These are phyloP conservation scores for Sciaenops ocellatus DNA, from an alignment of 2,797 vertebrate species.

Conservation along the genomic window DNA sequence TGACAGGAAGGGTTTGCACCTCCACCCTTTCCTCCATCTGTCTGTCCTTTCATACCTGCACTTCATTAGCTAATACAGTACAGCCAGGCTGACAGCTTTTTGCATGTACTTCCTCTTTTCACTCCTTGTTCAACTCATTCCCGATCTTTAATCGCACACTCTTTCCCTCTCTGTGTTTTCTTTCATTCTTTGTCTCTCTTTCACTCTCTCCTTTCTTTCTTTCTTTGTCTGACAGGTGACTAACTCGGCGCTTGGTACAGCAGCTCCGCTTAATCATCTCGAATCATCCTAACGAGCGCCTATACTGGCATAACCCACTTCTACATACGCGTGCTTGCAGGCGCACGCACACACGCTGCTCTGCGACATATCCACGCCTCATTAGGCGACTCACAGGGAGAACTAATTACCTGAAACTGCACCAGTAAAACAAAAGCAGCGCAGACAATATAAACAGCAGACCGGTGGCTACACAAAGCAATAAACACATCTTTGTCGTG, in stretches of 20 bases:
- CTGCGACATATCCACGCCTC: slow-evolving; percentile 77
- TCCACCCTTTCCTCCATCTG: slow-evolving; percentile 44
- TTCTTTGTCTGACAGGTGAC: slow-evolving; percentile 59
- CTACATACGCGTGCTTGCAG: slow-evolving; percentile 25
- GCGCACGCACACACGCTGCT: slow-evolving; percentile 54
- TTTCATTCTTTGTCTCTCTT: slow-evolving; percentile 14
- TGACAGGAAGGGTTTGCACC: slow-evolving; percentile 65
- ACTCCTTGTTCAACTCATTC: background rate
- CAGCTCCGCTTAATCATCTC: slow-evolving; percentile 58
- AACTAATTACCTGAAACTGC: slow-evolving; percentile 83
- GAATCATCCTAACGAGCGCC: slow-evolving; percentile 67
- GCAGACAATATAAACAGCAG: slow-evolving; percentile 69
- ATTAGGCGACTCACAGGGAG: slow-evolving; percentile 82
- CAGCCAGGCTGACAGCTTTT: slow-evolving; percentile 38
- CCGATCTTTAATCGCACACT: slow-evolving; percentile 6
- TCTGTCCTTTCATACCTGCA: slow-evolving; percentile 45
- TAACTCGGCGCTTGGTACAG: slow-evolving; percentile 29
- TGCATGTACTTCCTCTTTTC: background rate
- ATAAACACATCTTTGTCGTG: slow-evolving; percentile 62
- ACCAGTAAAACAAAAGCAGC: slow-evolving; percentile 74
- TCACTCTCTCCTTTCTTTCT: background rate
- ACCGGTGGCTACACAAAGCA: slow-evolving; percentile 55
- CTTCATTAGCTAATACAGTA: slow-evolving; percentile 55
- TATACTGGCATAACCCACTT: slow-evolving; percentile 16
- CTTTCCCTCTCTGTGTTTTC: background rate